Evolutionary conservation across 2,113 vertebrate genomes (phyloP), one percentile per base, ranked within the genome.

Genomic region (Poecile atricapillus): DNA sequence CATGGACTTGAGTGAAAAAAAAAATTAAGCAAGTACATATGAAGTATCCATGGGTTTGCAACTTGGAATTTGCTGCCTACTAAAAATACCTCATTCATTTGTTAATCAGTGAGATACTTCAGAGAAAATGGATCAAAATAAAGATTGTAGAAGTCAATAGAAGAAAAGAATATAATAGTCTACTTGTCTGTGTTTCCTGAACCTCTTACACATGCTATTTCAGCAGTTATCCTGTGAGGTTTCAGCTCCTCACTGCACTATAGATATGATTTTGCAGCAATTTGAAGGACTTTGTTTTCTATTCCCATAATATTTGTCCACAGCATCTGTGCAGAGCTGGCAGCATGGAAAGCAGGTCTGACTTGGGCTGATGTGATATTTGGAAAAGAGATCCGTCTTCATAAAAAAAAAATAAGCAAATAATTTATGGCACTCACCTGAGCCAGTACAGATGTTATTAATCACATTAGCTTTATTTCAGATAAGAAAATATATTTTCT

Each of bases 391-490:
- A 74, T 89, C 10, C 11, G 65, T 58, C 65, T 91, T 87, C 67
- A 78, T 69, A 2, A 56, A 87, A 35, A n/a, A n/a, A 46, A 79
- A 75, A 15, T 19, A 77, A 76, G 56, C 9, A 87, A 89, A 81
- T 14, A 90, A 95, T 76, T 30, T 16, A 92, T 47, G 28, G 25
- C 83, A 65, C 35, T 91, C 70, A 97, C 75, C 63, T 93, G 87
- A 91, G 52, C 33, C 73, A 93, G 30, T 90, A 50, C 82, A 96
- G 83, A 93, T 97, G 89, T 87, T 95, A 91, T 60, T 63, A 95
- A 95, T 95, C 80, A 94, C 39, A 86, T 85, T 85, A 90, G 10
- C 47, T 92, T 89, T 83, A 75, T 50, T 93, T 35, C 56, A 93
- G 60, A 94, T 73, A 56, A 89, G 52, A 82, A 97, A 93, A 87